phyloP scores from a whole-genome alignment of 2,797 vertebrate genomes.

The Synaphobranchus kaupii region DNA sequence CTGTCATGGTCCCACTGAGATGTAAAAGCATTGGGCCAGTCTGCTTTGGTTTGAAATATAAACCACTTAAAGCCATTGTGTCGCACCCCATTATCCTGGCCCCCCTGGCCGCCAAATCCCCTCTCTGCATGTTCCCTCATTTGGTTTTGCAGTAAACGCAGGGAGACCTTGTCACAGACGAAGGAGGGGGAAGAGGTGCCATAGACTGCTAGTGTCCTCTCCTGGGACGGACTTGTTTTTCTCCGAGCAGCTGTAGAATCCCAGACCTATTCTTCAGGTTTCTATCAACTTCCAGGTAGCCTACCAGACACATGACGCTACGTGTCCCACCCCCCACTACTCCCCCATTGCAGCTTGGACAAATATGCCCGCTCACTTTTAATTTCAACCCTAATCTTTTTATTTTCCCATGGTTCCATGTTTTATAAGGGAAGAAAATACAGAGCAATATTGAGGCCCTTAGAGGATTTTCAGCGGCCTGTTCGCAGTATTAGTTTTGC shows the following conservation, averaged over 20 bases:
- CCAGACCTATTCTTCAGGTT: conserved; percentile 37
- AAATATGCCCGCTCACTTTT: not conserved
- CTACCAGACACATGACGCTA: conserved; percentile 41
- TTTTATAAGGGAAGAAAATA: conserved; percentile 44
- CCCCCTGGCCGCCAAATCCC: conserved; percentile 45
- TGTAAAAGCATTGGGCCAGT: conserved; percentile 35
- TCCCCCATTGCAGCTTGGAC: conserved; percentile 48
- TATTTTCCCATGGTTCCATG: conserved; percentile 53
- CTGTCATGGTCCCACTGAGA: not conserved
- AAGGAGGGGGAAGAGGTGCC: not conserved
- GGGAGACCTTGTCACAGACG: conserved; percentile 38
- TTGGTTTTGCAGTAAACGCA: conserved; percentile 47
- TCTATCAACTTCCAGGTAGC: not conserved
- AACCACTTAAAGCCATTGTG: conserved; percentile 42
- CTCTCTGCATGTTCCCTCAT: conserved; percentile 38
- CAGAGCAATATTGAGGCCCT: not conserved
- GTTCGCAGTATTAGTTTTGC: conserved; percentile 8
- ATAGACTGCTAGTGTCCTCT: not conserved
- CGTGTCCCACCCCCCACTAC: conserved; percentile 21
- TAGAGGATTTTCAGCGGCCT: not conserved
- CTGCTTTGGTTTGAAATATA: conserved; percentile 40
- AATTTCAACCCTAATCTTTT: conserved; percentile 50
- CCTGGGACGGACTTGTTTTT: not conserved
- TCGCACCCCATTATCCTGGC: conserved; percentile 23
- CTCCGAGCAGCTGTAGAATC: conserved; percentile 30